Conservation (phyloP, 2,888 invertebrate genomes). For the Idaea straminata region DNA sequence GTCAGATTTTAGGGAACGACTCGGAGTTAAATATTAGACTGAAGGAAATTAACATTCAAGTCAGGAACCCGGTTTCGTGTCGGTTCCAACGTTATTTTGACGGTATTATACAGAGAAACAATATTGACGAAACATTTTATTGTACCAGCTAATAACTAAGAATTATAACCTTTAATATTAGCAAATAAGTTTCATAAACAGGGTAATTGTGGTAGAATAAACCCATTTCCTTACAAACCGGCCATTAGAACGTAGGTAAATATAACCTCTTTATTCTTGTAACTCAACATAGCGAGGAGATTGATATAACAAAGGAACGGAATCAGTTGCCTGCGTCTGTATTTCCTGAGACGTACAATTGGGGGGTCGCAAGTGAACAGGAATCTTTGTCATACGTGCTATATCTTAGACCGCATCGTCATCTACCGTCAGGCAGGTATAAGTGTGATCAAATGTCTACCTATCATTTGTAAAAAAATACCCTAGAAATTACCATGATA, state of each 20-base stretch:
- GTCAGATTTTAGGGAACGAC: background rate
- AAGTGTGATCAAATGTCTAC: too few species aligned
- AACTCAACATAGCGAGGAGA: background rate
- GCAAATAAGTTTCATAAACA: background rate
- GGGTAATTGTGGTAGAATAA: background rate
- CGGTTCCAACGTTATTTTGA: background rate
- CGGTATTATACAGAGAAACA: background rate
- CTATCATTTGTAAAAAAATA: too few species aligned
- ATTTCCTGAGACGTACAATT: too few species aligned
- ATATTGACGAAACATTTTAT: background rate
- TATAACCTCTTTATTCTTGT: background rate
- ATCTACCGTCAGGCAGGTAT: too few species aligned
- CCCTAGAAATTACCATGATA: background rate
- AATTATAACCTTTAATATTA: background rate
- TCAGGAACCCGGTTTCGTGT: background rate
- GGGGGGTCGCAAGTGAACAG: too few species aligned
- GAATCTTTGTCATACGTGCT: too few species aligned
- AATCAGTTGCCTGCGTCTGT: too few species aligned
- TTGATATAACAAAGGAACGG: background rate
- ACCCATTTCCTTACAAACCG: background rate
- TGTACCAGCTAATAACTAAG: background rate
- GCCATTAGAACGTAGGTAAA: background rate
- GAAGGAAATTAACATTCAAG: background rate
- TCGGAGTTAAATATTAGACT: background rate
- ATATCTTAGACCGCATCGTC: too few species aligned